Evolutionary conservation across 2,888 invertebrate species (phyloP).

Genomic region (Polydrusus cervinus): DNA sequence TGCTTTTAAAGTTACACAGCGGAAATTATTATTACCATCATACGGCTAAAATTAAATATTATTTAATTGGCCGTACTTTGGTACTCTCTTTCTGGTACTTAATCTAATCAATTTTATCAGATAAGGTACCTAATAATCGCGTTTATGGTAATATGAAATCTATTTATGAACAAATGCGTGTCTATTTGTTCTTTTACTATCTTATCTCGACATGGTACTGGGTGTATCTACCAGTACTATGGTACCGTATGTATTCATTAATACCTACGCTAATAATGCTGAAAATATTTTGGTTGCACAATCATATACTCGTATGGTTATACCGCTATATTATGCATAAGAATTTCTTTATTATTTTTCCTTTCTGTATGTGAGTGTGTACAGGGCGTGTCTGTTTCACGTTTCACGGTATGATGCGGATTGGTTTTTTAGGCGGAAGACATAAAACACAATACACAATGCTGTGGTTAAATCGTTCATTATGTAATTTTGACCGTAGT

Average conservation of each 20-base stretch:
- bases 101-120: conserved; percentile 19
- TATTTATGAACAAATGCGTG: conserved; percentile 33
- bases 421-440: conserved; percentile 4
- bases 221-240: too few species aligned
- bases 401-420: background rate
- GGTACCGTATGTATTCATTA: background rate
- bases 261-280: conserved; percentile 33
- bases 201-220: background rate
- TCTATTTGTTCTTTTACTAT: conserved; percentile 27
- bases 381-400: conserved; percentile 5
- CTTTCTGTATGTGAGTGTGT: conserved; percentile 25
- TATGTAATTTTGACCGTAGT: conserved; percentile 2
- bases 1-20: conserved; percentile 21
- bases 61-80: conserved; percentile 31
- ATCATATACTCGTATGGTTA: conserved; percentile 31
- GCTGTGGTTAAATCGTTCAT: background rate
- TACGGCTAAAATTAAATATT: conserved; percentile 37
- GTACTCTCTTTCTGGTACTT: conserved; percentile 1
- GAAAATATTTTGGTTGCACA: conserved; percentile 38
- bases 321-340: conserved; percentile 38
- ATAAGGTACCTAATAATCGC: background rate
- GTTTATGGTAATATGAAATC: conserved; percentile 26
- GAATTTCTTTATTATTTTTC: conserved; percentile 43
- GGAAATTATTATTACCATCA: conserved; percentile 38
- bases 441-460: background rate